phyloP scores from a whole-genome alignment of 2,888 invertebrate species.

The Thereva nobilitata region DNA sequence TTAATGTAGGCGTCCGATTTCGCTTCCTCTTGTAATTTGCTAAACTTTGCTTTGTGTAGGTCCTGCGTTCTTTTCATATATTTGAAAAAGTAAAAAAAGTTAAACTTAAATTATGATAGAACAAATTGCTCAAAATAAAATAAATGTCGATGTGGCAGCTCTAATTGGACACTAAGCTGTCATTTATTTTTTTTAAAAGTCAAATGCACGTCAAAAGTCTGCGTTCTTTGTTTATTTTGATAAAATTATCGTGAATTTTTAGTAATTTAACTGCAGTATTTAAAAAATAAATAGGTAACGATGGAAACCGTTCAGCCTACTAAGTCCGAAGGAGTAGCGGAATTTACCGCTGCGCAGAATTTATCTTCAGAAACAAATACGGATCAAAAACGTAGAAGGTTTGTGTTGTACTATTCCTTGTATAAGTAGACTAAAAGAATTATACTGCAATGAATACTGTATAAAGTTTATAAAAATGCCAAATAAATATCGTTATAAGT shows the following conservation, averaged over 20 bases:
- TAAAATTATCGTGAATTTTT: background rate
- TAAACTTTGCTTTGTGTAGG: too few species aligned
- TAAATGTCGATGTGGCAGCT: slow-evolving; percentile 5
- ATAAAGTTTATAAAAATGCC: background rate
- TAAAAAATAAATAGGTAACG: slow-evolving; percentile 23
- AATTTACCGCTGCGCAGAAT: slow-evolving; percentile 45
- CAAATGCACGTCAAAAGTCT: too few species aligned
- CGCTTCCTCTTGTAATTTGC: too few species aligned
- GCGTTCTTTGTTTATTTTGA: background rate
- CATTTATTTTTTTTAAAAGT: slow-evolving; percentile 3
- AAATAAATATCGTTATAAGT: background rate
- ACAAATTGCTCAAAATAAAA: background rate
- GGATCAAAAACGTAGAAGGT: slow-evolving; percentile 57
- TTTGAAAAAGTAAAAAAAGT: too few species aligned
- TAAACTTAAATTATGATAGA: too few species aligned
- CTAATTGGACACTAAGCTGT: background rate
- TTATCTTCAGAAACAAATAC: slow-evolving; percentile 52
- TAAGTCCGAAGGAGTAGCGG: slow-evolving; percentile 42
- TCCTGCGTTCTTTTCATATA: too few species aligned
- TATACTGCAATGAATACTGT: background rate
- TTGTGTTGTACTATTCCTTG: background rate
- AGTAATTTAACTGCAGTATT: background rate
- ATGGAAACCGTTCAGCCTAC: slow-evolving; percentile 45
- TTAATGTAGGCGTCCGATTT: too few species aligned
- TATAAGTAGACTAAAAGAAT: too few species aligned